phyloP scores from a whole-genome alignment of 2,797 vertebrate genomes.

The Leptodactylus fallax region DNA sequence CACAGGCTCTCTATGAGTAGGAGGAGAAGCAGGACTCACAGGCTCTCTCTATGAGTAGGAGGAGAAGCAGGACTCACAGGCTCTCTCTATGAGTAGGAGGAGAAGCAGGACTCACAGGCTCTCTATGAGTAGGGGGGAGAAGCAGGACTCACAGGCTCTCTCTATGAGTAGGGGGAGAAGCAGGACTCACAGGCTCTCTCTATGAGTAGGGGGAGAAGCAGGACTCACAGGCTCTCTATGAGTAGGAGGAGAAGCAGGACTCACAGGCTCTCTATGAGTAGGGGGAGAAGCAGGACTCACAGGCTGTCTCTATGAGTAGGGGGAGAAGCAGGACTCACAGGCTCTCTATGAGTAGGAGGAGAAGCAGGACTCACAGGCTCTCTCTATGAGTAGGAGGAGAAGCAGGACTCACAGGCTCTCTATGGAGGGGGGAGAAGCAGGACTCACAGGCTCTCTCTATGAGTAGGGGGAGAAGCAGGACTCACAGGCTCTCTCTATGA shows the following conservation, averaged over 20 bases:
- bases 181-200: neutral
- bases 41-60: neutral
- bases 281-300: neutral
- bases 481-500: no score
- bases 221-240: neutral
- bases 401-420: no score
- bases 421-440: no score
- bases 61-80: neutral
- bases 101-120: neutral
- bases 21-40: neutral
- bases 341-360: no score
- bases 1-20: neutral
- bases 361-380: no score
- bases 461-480: no score
- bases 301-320: neutral
- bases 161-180: neutral
- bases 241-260: neutral
- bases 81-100: neutral
- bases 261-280: neutral
- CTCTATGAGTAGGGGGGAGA: neutral
- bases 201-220: neutral
- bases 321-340: no score
- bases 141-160: neutral
- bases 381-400: no score
- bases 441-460: no score